Evolutionary conservation across 2,797 vertebrate species (phyloP), one percentile per base, ranked within the genome.

Genomic region (Bovichtus variegatus): DNA sequence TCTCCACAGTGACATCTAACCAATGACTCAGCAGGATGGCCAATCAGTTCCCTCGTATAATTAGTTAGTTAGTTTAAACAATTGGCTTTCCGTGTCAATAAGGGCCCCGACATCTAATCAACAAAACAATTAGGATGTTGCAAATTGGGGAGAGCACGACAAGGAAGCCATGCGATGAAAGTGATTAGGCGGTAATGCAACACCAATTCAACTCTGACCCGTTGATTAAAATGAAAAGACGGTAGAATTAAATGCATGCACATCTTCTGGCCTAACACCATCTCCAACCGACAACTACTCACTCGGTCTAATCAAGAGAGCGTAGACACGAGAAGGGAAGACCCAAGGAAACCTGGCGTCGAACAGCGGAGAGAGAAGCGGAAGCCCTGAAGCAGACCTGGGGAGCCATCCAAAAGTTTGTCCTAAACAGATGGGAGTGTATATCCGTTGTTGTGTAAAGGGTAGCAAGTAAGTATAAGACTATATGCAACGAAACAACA

Each of bases 61-160:
- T 64, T 36, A 46, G 38, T 29, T 21, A 16, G 59, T 69, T 65
- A 69, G 53, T 13, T 55, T 31, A 10, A 53, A 62, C n/a, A 61
- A 31, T 44, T 34, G 38, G 16, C 16, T 34, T 65, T 40, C 18
- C 0, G 1, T 31, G 44, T 71, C 12, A 15, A 25, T 38, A 21
- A 40, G 13, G 2, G n/a, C 46, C 31, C 1, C 53, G 40, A 51
- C 31, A 10, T 41, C 43, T 59, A 5, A 65, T 44, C 34, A 38
- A 71, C 51, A 40, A 27, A 41, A 46, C 19, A 49, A 54, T 80
- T 61, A 51, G 44, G 40, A 29, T 12, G 40, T 29, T 34, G 34
- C 9, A 43, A 51, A 51, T 47, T 12, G 44, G 40, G 44, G 4
- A 4, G 6, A 47, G 25, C 23, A 65, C 16, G 12, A 43, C 18